A percentile compares a stretch with the other conserved stretches of the same genome.
Evolutionary conservation across 1,140 invertebrate species (phyloP).

Genomic region (Copidosoma floridanum): DNA sequence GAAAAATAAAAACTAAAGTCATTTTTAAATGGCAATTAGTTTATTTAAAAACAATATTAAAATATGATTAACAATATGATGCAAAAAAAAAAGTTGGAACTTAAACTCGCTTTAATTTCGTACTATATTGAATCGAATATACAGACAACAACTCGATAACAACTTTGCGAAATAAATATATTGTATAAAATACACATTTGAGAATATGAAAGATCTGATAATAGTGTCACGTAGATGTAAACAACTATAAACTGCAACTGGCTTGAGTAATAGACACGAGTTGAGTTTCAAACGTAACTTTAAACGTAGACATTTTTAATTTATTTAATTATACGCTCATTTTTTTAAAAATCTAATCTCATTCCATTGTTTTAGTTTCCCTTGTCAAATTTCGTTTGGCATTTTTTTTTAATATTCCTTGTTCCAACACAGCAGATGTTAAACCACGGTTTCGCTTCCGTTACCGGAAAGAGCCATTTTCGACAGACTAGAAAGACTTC

Average conservation of each 20-base stretch:
- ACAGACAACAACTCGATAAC: conserved; percentile 19
- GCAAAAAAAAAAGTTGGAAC: conserved; percentile 3
- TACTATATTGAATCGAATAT: conserved; percentile 16
- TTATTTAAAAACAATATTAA: conserved; percentile 1
- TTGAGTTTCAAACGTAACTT: conserved; percentile 12
- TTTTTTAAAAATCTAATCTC: background rate
- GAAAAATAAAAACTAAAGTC: conserved; percentile 5
- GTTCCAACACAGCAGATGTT: conserved; percentile 12
- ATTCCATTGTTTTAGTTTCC: background rate
- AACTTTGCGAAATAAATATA: conserved; percentile 23
- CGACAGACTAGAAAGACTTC: conserved; percentile 69
- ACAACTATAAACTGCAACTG: conserved; percentile 17
- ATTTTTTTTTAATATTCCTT: conserved; percentile 21
- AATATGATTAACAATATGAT: no score
- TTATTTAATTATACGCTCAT: conserved; percentile 7
- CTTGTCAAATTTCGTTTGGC: conserved; percentile 22
- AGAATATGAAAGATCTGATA: conserved; percentile 24
- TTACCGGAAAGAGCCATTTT: conserved; percentile 68
- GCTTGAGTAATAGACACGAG: conserved; percentile 6
- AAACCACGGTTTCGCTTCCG: conserved; percentile 46
- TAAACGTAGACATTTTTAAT: background rate
- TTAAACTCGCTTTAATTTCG: conserved; percentile 1
- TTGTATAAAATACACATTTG: conserved; percentile 27
- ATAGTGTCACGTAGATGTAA: conserved; percentile 14
- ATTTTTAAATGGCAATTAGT: background rate